Percentiles rank a stretch among this genome's conserved stretches.
phyloP scores from a whole-genome alignment of 2,113 vertebrate species.

The Daboia siamensis region DNA sequence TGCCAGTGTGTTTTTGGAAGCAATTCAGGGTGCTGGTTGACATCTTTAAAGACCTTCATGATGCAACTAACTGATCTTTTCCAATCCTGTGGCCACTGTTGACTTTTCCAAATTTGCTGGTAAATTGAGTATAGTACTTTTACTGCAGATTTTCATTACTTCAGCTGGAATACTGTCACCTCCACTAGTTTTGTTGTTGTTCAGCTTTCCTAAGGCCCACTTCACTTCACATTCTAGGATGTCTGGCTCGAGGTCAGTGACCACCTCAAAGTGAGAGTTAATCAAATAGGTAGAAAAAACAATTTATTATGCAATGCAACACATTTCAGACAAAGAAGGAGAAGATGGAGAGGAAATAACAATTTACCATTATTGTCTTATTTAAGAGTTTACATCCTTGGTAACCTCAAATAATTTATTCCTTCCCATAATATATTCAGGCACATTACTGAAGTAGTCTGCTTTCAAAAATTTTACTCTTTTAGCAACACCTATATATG shows the following conservation, averaged over 20 bases:
- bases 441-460: neutral
- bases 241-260: too few species aligned
- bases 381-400: neutral
- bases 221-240: too few species aligned
- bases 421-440: neutral
- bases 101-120: too few species aligned
- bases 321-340: neutral
- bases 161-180: too few species aligned
- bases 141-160: too few species aligned
- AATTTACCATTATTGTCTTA: neutral
- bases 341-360: neutral
- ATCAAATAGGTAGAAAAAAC: neutral
- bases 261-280: neutral
- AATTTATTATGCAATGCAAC: neutral
- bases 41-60: too few species aligned
- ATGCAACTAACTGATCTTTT: neutral
- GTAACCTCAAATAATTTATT: neutral
- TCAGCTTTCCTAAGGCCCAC: too few species aligned
- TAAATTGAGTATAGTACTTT: too few species aligned
- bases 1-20: neutral
- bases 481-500: neutral
- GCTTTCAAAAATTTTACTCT: neutral
- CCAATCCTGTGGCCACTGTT: too few species aligned
- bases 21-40: neutral
- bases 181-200: too few species aligned